Percentiles rank a stretch among this genome's conserved stretches.
These are phyloP conservation scores for Phalanger gymnotis DNA, from an alignment of 2,797 vertebrate genomes.

Conservation along the genomic window DNA sequence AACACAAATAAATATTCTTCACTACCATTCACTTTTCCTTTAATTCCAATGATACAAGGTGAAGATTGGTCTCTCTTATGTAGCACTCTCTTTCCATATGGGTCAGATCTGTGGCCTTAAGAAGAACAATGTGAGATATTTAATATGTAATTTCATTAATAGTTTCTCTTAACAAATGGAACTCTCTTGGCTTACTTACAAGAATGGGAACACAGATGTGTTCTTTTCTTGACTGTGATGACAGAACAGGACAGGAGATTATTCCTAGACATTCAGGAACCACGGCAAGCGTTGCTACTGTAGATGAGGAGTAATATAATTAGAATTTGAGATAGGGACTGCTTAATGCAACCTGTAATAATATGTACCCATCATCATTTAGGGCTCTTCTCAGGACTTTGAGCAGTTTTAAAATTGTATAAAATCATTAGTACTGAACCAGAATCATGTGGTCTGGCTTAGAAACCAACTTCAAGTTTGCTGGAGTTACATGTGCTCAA, in stretches of 20 bases:
- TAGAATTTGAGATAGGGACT: constrained; percentile 65
- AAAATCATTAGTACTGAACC: constrained; percentile 76
- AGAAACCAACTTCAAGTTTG: constrained; percentile 57
- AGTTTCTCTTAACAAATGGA: constrained; percentile 28
- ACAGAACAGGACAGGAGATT: not conserved
- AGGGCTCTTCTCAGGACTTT: constrained; percentile 62
- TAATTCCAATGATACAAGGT: not conserved
- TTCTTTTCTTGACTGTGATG: constrained; percentile 63
- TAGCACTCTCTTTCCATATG: not conserved
- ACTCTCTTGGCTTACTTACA: constrained; percentile 12
- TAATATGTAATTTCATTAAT: constrained; percentile 22
- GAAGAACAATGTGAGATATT: constrained; percentile 14
- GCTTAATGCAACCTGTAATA: constrained; percentile 69
- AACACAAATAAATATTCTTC: not conserved
- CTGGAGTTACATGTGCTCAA: constrained; percentile 41
- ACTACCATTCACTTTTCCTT: not conserved
- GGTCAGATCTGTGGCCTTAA: not conserved
- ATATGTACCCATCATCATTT: constrained; percentile 72
- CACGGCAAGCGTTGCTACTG: constrained; percentile 56
- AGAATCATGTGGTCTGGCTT: constrained; percentile 62
- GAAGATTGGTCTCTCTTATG: not conserved
- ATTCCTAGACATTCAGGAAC: constrained; percentile 58
- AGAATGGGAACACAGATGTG: not conserved
- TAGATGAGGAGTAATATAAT: constrained; percentile 69
- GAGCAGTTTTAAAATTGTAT: constrained; percentile 72